phyloP scores from a whole-genome alignment of 2,888 invertebrate genomes.

The Hypena proboscidalis region DNA sequence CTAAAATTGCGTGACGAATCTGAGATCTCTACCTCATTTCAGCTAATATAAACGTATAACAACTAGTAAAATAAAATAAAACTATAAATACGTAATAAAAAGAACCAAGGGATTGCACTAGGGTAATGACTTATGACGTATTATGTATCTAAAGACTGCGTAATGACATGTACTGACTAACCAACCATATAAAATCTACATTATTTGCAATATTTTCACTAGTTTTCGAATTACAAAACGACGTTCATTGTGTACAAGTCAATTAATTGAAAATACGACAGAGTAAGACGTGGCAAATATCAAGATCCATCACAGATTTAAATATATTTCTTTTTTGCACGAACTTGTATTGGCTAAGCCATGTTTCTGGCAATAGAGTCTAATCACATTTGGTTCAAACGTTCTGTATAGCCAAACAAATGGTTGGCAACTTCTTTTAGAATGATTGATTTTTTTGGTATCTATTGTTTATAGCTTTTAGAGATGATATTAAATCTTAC shows the following conservation, averaged over 20 bases:
- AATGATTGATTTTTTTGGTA: no score
- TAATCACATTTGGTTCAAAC: no score
- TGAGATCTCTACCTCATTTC: conserved; percentile 49
- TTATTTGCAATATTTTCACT: conserved; percentile 36
- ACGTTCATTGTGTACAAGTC: conserved; percentile 20
- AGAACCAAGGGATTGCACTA: conserved; percentile 55
- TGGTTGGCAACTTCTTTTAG: no score
- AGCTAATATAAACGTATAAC: conserved; percentile 36
- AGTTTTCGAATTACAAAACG: conserved; percentile 12
- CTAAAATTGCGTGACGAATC: conserved; percentile 18
- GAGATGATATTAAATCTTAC: no score
- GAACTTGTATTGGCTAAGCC: no score
- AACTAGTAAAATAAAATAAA: conserved; percentile 39
- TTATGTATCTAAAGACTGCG: conserved; percentile 40
- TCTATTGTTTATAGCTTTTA: no score
- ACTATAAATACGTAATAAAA: conserved; percentile 42
- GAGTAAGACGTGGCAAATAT: no score
- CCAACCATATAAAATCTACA: conserved; percentile 60
- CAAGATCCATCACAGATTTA: no score
- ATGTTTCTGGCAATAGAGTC: no score
- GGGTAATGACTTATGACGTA: conserved; percentile 41
- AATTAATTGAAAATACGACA: conserved; percentile 22
- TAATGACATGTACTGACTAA: conserved; percentile 38
- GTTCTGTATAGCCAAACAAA: no score
- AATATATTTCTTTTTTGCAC: no score